phyloP scores from a whole-genome alignment of 1,140 invertebrate species.

The roundworm (Caenorhabditis elegans) region DNA sequence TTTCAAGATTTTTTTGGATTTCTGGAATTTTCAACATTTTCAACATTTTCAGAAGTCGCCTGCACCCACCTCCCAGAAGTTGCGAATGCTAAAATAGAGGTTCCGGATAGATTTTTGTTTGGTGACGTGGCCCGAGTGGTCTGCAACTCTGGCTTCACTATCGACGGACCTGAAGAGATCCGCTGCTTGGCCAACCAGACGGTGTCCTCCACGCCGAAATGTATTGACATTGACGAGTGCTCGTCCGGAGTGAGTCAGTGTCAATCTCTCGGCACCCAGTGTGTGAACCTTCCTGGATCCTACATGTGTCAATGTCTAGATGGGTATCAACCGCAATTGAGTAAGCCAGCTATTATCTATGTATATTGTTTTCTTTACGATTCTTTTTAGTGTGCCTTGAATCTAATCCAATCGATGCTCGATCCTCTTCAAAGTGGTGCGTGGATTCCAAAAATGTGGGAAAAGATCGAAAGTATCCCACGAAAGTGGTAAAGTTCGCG shows the following conservation, averaged over 20 bases:
- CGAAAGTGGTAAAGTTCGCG: slow-evolving; percentile 39
- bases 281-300: slow-evolving; percentile 84
- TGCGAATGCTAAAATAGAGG: slow-evolving; percentile 65
- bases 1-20: slow-evolving; percentile 18
- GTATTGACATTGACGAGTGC: slow-evolving; percentile 86
- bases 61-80: slow-evolving; percentile 79
- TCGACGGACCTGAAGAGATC: slow-evolving; percentile 81
- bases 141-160: slow-evolving; percentile 84
- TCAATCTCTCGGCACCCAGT: slow-evolving; percentile 72
- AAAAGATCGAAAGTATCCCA: not conserved
- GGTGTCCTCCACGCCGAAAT: slow-evolving; percentile 78
- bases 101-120: slow-evolving; percentile 68
- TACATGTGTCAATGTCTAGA: slow-evolving; percentile 82
- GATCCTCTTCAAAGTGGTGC: not conserved
- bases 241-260: slow-evolving; percentile 71
- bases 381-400: not conserved
- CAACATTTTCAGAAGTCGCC: slow-evolving; percentile 72
- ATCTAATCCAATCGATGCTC: not conserved
- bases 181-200: slow-evolving; percentile 82
- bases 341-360: not conserved
- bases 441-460: not conserved
- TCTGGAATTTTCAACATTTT: not conserved
- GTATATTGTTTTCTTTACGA: no score
- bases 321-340: slow-evolving; percentile 52
- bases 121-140: slow-evolving; percentile 88